Evolutionary conservation across 1,140 invertebrate genomes (phyloP).

Genomic region (Polypedilum vanderplanki): DNA sequence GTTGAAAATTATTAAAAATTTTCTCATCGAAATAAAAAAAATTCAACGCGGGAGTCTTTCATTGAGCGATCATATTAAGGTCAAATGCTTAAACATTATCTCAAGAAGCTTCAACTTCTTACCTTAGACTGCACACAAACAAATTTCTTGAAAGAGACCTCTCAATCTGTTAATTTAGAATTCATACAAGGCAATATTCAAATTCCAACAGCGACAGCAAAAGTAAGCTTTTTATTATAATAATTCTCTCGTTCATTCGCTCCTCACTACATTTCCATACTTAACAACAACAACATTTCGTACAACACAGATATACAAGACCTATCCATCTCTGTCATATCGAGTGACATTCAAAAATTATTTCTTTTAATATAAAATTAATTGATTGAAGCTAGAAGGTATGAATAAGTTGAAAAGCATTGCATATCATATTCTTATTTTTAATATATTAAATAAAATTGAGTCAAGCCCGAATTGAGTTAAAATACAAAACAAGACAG

Average conservation of each 20-base stretch:
- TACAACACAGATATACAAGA: neutral
- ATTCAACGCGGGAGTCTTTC: too few relatives aligned
- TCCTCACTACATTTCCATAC: neutral
- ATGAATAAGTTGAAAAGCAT: constrained; percentile 19
- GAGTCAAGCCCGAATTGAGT: neutral
- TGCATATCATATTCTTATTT: constrained; percentile 5
- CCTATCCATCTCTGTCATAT: constrained; percentile 32
- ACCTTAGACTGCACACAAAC: too few relatives aligned
- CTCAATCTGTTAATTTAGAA: constrained; percentile 9
- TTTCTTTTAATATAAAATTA: constrained; percentile 30
- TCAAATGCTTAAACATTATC: too few relatives aligned
- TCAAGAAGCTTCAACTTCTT: too few relatives aligned
- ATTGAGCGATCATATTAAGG: too few relatives aligned
- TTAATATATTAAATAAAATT: neutral
- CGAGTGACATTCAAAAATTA: constrained; percentile 31
- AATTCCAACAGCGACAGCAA: neutral
- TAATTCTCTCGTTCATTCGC: too few relatives aligned
- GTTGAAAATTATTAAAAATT: too few relatives aligned
- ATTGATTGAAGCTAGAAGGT: constrained; percentile 31
- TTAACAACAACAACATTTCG: neutral
- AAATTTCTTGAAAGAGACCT: too few relatives aligned
- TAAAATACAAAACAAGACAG: constrained; percentile 19
- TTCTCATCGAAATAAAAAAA: too few relatives aligned
- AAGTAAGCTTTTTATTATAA: too few relatives aligned
- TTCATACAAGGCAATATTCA: constrained; percentile 1